phyloP scores from a whole-genome alignment of 2,888 invertebrate genomes.

The Synergus umbraculus region DNA sequence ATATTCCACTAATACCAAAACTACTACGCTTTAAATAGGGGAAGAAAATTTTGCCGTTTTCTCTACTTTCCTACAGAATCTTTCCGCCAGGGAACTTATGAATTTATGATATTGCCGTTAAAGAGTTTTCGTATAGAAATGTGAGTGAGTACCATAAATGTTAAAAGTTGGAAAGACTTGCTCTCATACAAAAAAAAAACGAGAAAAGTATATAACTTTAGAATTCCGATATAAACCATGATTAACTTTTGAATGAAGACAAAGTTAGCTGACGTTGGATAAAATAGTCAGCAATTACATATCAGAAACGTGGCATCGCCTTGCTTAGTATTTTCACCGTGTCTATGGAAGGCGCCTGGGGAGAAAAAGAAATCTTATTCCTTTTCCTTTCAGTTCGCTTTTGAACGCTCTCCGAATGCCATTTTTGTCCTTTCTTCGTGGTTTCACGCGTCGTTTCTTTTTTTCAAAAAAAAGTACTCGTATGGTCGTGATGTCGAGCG shows the following conservation, averaged over 20 bases:
- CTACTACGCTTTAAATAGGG: too few species aligned
- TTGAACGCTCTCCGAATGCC: conserved; percentile 8
- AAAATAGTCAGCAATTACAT: conserved; percentile 28
- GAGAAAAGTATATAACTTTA: not conserved
- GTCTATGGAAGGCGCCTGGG: not conserved
- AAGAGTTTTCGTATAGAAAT: too few species aligned
- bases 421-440: conserved; percentile 42
- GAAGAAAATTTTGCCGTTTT: too few species aligned
- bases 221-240: not conserved
- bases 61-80: too few species aligned
- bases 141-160: not conserved
- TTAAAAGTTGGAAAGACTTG: not conserved
- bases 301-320: conserved; percentile 4
- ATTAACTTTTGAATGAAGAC: conserved; percentile 6
- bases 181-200: not conserved
- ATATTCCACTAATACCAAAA: too few species aligned
- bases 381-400: not conserved
- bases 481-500: conserved; percentile 49
- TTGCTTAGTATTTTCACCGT: not conserved
- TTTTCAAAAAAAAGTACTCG: conserved; percentile 29
- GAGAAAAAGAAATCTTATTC: not conserved
- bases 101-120: too few species aligned
- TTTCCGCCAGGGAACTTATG: too few species aligned
- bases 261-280: conserved; percentile 24
- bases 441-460: conserved; percentile 50